Evolutionary conservation across 1,140 invertebrate species (phyloP).

Genomic region (Dinothrombium tinctorium): DNA sequence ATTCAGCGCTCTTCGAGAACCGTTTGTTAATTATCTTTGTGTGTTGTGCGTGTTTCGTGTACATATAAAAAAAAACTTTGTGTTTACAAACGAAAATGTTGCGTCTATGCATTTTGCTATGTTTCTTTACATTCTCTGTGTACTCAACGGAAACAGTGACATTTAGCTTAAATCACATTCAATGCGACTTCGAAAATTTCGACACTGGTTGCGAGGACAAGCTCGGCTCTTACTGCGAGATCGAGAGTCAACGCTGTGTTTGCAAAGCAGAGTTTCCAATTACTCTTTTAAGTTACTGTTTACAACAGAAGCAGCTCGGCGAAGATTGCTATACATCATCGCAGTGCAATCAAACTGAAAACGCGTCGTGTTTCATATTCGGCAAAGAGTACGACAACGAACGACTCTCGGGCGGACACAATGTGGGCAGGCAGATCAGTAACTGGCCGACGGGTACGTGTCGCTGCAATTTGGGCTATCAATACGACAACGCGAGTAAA

Average conservation of each 20-base stretch:
- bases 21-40: too few relatives aligned
- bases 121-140: too few relatives aligned
- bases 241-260: background rate
- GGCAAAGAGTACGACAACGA: slow-evolving; percentile 5
- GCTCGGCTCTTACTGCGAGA: slow-evolving; percentile 2
- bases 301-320: background rate
- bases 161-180: background rate
- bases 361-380: slow-evolving; percentile 4
- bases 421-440: slow-evolving; percentile 2
- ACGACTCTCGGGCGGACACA: slow-evolving; percentile 4
- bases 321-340: slow-evolving; percentile 1
- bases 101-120: too few relatives aligned
- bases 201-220: slow-evolving; percentile 2
- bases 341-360: slow-evolving; percentile 2
- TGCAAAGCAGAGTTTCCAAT: slow-evolving; percentile 1
- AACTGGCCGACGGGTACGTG: slow-evolving; percentile 4
- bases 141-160: background rate
- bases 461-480: background rate
- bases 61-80: too few relatives aligned
- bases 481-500: background rate
- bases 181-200: slow-evolving; percentile 3
- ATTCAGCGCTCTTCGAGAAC: too few relatives aligned
- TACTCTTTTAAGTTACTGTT: background rate
- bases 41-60: too few relatives aligned
- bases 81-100: too few relatives aligned